Evolutionary conservation across 1,140 invertebrate species (phyloP), one percentile per base, ranked within the genome.

Genomic region (Aphaenogaster rudis): DNA sequence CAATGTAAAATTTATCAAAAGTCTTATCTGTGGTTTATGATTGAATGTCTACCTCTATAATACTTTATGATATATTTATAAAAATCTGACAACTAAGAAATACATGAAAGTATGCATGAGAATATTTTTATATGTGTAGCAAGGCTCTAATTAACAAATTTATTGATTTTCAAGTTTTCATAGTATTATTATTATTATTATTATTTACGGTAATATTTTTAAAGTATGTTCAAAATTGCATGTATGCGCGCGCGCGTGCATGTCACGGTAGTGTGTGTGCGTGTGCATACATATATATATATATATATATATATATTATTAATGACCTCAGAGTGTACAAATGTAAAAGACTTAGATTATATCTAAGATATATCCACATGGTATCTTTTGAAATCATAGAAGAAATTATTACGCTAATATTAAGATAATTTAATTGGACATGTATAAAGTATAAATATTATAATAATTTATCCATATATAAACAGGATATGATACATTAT

Each of bases 51-150:
- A n/a, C 15, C 0, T 28, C 28, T 80, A 8, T 45, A 33, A 64
- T 52, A 78, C 64, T 78, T 76, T 52, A 3, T 86, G 28, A 42
- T 79, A n/a, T 54, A 33, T 64, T 42, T 52, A 15, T 4, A 64
- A 59, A 15, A 36, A 2, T 61, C 8, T 17, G 28, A 48, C 15
- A 79, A 48, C 15, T 54, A 6, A 17, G n/a, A 76, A 36, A 33
- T 21, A 61, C 48, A 3, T 15, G 11, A 7, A 0, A 28, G 1
- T 45, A 45, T 57, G 50, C 33, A 48, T 17, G 28, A 64, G 33
- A 52, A 45, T 33, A 71, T 39, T 50, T 15, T 63, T 64, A 50
- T 39, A 64, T 64, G 4, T 64, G 4, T 28, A 67, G n/a, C 8
- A 77, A 63, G 72, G 21, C 6, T 36, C 4, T 39, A 42, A n/a